Conservation (phyloP, 2,888 invertebrate genomes). For the Cenopis cana region DNA sequence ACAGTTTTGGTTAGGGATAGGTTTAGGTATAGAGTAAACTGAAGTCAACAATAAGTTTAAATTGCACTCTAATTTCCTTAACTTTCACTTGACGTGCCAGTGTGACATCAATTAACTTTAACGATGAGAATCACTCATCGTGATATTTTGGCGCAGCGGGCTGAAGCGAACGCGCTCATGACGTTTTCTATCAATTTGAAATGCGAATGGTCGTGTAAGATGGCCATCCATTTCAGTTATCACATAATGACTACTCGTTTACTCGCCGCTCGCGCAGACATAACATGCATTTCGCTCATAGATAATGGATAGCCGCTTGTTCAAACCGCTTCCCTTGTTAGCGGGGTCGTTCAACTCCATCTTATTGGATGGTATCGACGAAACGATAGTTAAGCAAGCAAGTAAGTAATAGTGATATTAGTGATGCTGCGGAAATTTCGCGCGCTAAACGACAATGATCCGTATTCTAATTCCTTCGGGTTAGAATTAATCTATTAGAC, state of each 20-base stretch:
- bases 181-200: background rate
- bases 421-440: too few relatives aligned
- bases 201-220: background rate
- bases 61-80: too few relatives aligned
- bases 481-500: too few relatives aligned
- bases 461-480: too few relatives aligned
- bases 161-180: background rate
- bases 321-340: conserved; percentile 64
- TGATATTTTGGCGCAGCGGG: too few relatives aligned
- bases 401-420: background rate
- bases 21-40: too few relatives aligned
- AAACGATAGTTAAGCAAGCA: conserved; percentile 1
- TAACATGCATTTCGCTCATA: conserved; percentile 65
- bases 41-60: too few relatives aligned
- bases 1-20: too few relatives aligned
- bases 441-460: too few relatives aligned
- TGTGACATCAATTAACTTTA: too few relatives aligned
- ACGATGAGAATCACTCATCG: too few relatives aligned
- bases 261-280: conserved; percentile 25
- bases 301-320: conserved; percentile 62
- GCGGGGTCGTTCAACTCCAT: conserved; percentile 67
- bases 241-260: conserved; percentile 17
- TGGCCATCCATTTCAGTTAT: conserved; percentile 7
- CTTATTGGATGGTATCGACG: conserved; percentile 33
- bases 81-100: too few relatives aligned